phyloP scores from a whole-genome alignment of 2,113 vertebrate genomes.

The Vombatus ursinus region DNA sequence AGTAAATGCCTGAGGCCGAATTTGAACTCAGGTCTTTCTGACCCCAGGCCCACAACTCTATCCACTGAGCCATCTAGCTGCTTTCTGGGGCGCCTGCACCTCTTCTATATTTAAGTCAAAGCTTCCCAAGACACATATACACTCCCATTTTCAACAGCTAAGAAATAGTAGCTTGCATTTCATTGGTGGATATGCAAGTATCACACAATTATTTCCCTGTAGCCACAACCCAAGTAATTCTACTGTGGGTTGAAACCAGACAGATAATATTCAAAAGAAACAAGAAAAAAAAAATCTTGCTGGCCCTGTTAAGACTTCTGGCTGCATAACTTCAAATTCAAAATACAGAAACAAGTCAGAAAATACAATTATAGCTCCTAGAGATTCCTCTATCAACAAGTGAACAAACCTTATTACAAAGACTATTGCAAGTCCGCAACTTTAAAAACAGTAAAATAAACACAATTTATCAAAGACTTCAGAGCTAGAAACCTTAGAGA shows the following conservation, averaged over 20 bases:
- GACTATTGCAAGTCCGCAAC: neutral
- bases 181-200: neutral
- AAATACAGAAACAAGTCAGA: conserved; percentile 27
- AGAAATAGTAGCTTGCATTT: too few species aligned
- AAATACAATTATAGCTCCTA: neutral
- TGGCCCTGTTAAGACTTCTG: neutral
- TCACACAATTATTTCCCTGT: conserved; percentile 27
- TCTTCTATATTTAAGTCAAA: too few species aligned
- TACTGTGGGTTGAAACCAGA: neutral
- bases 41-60: too few species aligned
- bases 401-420: neutral
- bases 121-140: too few species aligned
- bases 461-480: neutral
- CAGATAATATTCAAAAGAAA: neutral
- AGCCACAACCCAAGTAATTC: conserved; percentile 4
- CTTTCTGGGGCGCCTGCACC: too few species aligned
- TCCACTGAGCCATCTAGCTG: too few species aligned
- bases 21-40: too few species aligned
- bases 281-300: neutral
- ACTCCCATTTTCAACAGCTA: too few species aligned
- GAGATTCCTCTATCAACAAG: neutral
- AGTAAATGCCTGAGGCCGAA: too few species aligned
- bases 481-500: neutral
- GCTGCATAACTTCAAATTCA: neutral
- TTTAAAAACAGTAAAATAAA: neutral